Base-by-base conservation (phyloP, 2,113 vertebrate genomes). In the Tetrao urogallus region DNA sequence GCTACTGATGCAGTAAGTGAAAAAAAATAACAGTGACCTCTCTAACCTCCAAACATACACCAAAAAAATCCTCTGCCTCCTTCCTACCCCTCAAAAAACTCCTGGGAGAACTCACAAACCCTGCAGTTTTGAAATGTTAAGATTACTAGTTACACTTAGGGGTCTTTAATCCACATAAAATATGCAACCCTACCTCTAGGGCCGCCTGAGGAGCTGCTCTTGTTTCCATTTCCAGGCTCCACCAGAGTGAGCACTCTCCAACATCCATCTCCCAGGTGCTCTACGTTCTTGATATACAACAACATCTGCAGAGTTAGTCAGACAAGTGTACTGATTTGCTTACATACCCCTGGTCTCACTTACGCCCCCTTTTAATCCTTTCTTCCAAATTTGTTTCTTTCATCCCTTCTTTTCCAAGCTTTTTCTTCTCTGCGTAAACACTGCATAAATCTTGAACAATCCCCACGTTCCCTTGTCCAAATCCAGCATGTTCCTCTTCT, bases 11-110 rank as follows among this genome's bases (percentile, higher is more conserved):
- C 2, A 60, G 0, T 30, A 61, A 74, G 6, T 48, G 2, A 6
- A 61, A 28, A 52, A 71, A 47, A 2, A 54, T 0, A 4, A 0
- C 21, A 64, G 9, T 20, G 4, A 0, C 1, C 10, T 28, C 2
- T 3, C 2, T 9, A 54, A 81, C 45, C 2, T 32, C 25, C 6
- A 54, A 4, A 65, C 10, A 22, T 22, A 45, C 43, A 45, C 6
- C 58, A 22, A 22, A 45, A 43, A 24, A 36, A 25, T 38, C 1
- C 6, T 13, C 10, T 6, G 1, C 8, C 9, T 25, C 3, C 18
- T 16, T 22, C 10, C 3, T 2, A 3, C 0, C 10, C 21, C 6
- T 21, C 17, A 4, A 30, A 72, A 15, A 2, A 32, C 38, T 63
- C 4, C 32, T 61, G 17, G 17, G 10, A 70, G 8, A 2, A 0